Percentiles rank a stretch among this genome's conserved stretches.
These are phyloP conservation scores for Hippocampus abdominalis DNA, from an alignment of 2,113 vertebrate species.

Conservation along the genomic window DNA sequence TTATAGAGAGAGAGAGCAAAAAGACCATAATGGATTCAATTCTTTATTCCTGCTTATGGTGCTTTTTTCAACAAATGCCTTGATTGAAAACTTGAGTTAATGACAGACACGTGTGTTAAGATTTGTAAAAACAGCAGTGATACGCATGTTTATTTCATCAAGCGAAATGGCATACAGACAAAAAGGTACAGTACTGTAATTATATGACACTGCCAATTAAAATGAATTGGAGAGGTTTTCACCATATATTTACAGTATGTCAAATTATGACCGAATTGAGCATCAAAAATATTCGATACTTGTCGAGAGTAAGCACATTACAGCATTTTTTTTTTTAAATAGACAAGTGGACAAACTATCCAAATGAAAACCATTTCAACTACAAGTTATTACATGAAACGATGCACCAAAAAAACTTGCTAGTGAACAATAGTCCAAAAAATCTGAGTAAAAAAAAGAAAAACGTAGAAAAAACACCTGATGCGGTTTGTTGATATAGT, in stretches of 20 bases:
- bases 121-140: conserved; percentile 51
- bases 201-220: conserved; percentile 97
- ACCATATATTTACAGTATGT: conserved; percentile 99
- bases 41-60: no score
- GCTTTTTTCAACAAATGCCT: not conserved
- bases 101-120: not conserved
- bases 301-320: conserved; percentile 88
- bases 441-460: conserved; percentile 99
- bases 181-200: conserved; percentile 72
- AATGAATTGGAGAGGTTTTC: conserved; percentile 92
- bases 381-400: conserved; percentile 94
- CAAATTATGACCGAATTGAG: conserved; percentile 91
- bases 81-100: no score
- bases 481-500: conserved; percentile 99
- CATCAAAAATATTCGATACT: conserved; percentile 82
- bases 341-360: conserved; percentile 94
- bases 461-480: conserved; percentile 99
- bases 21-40: no score
- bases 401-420: conserved; percentile 84
- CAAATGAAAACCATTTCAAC: conserved; percentile 71
- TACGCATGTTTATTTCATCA: conserved; percentile 99
- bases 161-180: conserved; percentile 99
- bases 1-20: no score
- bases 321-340: conserved; percentile 24
- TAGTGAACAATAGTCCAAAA: conserved; percentile 98